Conservation (phyloP, 1,140 invertebrate species). For the Drosophila pallidifrons region DNA sequence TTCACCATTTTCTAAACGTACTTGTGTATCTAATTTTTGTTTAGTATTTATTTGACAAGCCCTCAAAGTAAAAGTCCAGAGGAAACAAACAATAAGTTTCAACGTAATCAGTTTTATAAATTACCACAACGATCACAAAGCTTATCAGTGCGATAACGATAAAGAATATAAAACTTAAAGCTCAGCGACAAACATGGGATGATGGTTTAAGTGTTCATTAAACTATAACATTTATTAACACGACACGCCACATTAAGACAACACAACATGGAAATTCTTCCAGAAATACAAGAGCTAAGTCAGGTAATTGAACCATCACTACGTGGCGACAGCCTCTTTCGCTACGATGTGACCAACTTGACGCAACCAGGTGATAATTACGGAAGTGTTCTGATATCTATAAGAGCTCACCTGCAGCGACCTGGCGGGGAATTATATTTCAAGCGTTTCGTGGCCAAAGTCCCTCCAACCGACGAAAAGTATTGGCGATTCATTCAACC, state of each 20-base stretch:
- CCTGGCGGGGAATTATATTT: slow-evolving; percentile 4
- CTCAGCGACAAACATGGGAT: not conserved
- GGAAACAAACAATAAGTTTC: not conserved
- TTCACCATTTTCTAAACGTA: not conserved
- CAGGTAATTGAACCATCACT: slow-evolving; percentile 62
- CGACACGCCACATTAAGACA: not conserved
- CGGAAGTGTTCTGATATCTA: slow-evolving; percentile 86
- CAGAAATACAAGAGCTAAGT: slow-evolving; percentile 48
- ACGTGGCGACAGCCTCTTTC: slow-evolving; percentile 33
- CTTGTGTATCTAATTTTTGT: not conserved
- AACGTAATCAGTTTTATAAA: not conserved
- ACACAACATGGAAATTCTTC: slow-evolving; percentile 53
- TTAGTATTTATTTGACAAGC: not conserved
- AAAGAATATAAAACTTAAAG: not conserved
- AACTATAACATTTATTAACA: not conserved
- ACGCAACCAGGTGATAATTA: slow-evolving; percentile 88
- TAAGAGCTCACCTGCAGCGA: slow-evolving; percentile 59
- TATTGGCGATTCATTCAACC: slow-evolving; percentile 87
- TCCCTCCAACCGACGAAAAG: slow-evolving; percentile 86
- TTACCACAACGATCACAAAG: not conserved
- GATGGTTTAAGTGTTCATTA: not conserved
- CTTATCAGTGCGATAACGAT: slow-evolving; percentile 42
- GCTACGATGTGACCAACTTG: slow-evolving; percentile 64
- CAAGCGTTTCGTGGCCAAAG: slow-evolving; percentile 86
- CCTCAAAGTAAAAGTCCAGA: not conserved